Base-by-base conservation (phyloP, 2,888 invertebrate genomes). In the Lutraria lutraria region DNA sequence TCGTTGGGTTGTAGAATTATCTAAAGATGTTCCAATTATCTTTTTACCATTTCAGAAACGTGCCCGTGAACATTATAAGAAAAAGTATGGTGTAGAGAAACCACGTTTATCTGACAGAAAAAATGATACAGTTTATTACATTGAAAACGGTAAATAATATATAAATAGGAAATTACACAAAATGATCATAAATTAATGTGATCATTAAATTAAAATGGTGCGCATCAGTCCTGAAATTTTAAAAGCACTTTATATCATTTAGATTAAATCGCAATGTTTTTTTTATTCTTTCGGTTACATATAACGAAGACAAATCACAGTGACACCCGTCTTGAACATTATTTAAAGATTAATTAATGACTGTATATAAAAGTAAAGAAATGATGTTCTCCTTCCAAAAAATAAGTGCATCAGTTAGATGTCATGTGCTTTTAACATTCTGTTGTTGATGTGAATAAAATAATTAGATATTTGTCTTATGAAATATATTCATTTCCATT, bases 91-190 rank as follows among this genome's bases (percentile, higher is more conserved):
- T 29, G 68, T 80, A 19, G 56, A 84, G 3, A 83, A 84, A n/a
- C 81, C 81, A n/a, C 80, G 81, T 19, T 80, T 63, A 31, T 34
- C 54, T 54, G 83, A 63, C 0, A 81, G 87, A 54, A 52, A 60
- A 63, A 79, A 85, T 85, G 99, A 99, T 97, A 99, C 99, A 31
- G 98, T 98, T 87, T 99, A 99, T 97, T 99, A 98, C 97, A 98
- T 98, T 95, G 99, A 99, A 97, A 99, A 99, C 97, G 98, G 99
- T 98, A 97, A 68, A 54, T 21, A 25, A 52, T 63, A 34, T 72
- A 31, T 31, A n/a, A n/a, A n/a, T 72, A 72, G 72, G 3, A 72
- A n/a, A 72, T 72, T 31, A 72, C 25, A 19, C 15, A 8, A n/a
- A 31, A 29, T 2, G 25, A 6, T 72, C 15, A 15, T n/a, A n/a